Base-by-base conservation (phyloP, 64 coral and sea anemone species). In the Exaiptasia diaphana region DNA sequence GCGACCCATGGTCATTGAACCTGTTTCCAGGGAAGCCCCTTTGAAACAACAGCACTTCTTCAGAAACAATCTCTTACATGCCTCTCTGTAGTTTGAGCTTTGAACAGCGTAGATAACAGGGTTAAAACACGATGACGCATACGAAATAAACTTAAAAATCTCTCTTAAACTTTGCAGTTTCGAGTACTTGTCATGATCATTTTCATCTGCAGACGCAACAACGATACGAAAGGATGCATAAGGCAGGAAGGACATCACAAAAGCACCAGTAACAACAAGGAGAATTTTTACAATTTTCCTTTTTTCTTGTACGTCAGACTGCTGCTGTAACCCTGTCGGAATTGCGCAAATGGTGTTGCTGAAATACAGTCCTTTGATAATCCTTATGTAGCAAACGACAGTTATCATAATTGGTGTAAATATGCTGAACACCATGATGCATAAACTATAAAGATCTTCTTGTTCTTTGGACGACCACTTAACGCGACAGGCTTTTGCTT, bases 261-360 rank as follows among this genome's bases (percentile, higher is more conserved):
- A 85, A 10, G 55, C 23, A 0, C 53, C 17, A 0, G 82, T 74
- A 0, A 85, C 68, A 0, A 55, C 36, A 5, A 74, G 30, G 9
- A 83, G 44, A 55, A 83, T 49, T 24, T 70, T 83, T 41, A 83
- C 80, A 38, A 83, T 70, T 68, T 83, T 83, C 3, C 49, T 32
- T 20, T 85, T 85, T 21, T 44, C 70, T 3, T 63, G 67, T 4
- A 73, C 33, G 28, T 85, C 82, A 30, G 68, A 21, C 37, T 71
- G 49, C 14, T 74, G 50, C 55, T 21, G 20, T 27, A 36, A 31
- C 11, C 65, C 36, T 26, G 67, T 12, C 8, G 65, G 65, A 5
- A 21, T 18, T 37, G 41, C n/a, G 14, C 38, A 40, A 68, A 41
- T 32, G 32, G 53, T 74, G 21, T 59, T 28, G 22, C 49, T 56